Base-by-base conservation (phyloP, 2,113 vertebrate genomes). In the Ailuropoda melanoleuca region DNA sequence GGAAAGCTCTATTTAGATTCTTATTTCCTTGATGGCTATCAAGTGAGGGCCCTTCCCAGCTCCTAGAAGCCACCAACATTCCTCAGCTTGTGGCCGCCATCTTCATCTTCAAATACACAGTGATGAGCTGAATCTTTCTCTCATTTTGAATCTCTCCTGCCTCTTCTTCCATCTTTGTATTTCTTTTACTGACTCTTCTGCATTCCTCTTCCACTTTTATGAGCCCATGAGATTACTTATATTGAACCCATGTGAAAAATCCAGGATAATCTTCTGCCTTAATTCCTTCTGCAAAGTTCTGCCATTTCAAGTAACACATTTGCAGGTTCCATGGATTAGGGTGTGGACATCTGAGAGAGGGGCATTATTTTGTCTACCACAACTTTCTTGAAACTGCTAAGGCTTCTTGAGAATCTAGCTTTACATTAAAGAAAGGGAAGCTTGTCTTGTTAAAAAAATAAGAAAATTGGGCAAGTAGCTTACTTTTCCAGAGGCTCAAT, bases 71-170 rank as follows among this genome's bases (percentile, higher is more conserved):
- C 0, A 34, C 29, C 14, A 4, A 0, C 18, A 1, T 56, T 53
- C 15, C 11, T 89, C 43, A 4, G 5, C 8, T 58, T 83, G 8
- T 46, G 1, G 3, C 0, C 2, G 1, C 4, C 1, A 17, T 92
- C 78, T 46, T 12, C 6, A 29, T 24, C 4, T n/a, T 94, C 46
- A 58, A 18, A 46, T 6, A 21, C 26, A 60, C 19, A 39, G 14
- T 6, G 5, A 3, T 74, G 24, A 60, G 11, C 14, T 50, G 18
- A 80, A n/a, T 77, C 17, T 3, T 75, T 24, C 60, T 34, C 12
- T 56, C 0, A 31, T 8, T 66, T 53, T 15, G 8, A 19, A 13
- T 46, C 2, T 77, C 11, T 4, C 1, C 18, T 96, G 15, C 9
- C 26, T 78, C 5, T 37, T n/a, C 26, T 43, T 46, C 50, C 13